These are phyloP conservation scores for Trichosurus vulpecula DNA, from an alignment of 2,797 vertebrate genomes.

Conservation along the genomic window DNA sequence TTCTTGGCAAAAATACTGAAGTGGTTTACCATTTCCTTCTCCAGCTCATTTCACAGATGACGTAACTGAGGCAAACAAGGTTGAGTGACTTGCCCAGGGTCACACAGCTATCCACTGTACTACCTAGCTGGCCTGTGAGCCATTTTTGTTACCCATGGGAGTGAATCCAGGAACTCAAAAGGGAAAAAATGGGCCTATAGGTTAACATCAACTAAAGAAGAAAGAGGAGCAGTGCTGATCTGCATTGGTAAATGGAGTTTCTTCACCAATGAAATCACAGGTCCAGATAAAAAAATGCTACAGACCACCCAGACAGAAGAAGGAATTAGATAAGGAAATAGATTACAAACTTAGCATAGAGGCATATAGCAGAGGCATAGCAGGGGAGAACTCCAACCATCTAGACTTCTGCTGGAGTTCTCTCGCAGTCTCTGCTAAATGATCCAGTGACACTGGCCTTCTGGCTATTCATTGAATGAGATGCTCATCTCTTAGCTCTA, in stretches of 20 bases:
- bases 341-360: not conserved
- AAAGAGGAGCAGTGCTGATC: not conserved
- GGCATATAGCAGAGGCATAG: not conserved
- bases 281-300: not conserved
- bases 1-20: too few species aligned
- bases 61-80: too few species aligned
- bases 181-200: not conserved
- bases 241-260: not conserved
- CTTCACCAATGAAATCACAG: not conserved
- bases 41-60: too few species aligned
- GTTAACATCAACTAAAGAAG: not conserved
- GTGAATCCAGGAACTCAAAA: not conserved
- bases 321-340: not conserved
- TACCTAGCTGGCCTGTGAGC: too few species aligned
- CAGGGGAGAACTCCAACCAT: not conserved
- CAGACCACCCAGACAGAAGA: not conserved
- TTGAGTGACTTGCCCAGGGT: too few species aligned
- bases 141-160: not conserved
- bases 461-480: not conserved
- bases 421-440: not conserved
- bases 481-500: not conserved
- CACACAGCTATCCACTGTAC: too few species aligned
- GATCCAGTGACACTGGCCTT: not conserved
- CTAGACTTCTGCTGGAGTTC: not conserved
- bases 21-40: too few species aligned